These are phyloP conservation scores for Drosophila quadrilineata DNA, from an alignment of 1,140 invertebrate species.

Conservation along the genomic window DNA sequence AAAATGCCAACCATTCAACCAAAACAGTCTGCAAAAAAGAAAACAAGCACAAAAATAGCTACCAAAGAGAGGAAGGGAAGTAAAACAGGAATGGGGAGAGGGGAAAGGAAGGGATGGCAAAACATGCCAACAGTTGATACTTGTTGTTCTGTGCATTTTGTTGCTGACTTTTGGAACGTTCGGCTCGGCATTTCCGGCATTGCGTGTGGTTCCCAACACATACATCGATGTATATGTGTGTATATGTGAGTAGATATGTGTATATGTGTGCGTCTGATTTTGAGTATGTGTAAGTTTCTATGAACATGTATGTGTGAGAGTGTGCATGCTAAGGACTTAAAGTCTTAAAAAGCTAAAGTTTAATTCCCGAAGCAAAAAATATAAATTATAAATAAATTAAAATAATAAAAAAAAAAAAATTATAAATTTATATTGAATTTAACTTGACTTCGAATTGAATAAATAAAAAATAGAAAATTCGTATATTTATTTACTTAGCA, in stretches of 20 bases:
- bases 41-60: slow-evolving; percentile 4
- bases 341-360: too few relatives aligned
- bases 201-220: slow-evolving; percentile 62
- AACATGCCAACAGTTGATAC: slow-evolving; percentile 80
- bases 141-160: slow-evolving; percentile 45
- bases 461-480: slow-evolving; percentile 41
- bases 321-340: slow-evolving; percentile 27
- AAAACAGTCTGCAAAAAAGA: slow-evolving; percentile 28
- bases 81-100: not conserved
- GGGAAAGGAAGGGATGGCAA: slow-evolving; percentile 46
- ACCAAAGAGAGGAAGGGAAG: not conserved
- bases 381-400: too few relatives aligned
- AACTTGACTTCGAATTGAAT: too few relatives aligned
- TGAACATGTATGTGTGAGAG: slow-evolving; percentile 51
- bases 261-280: not conserved
- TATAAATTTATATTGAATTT: too few relatives aligned
- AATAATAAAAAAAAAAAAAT: too few relatives aligned
- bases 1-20: slow-evolving; percentile 56
- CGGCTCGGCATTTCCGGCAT: slow-evolving; percentile 72
- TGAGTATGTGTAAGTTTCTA: slow-evolving; percentile 50
- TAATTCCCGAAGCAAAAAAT: too few relatives aligned
- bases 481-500: too few relatives aligned
- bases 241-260: slow-evolving; percentile 1
- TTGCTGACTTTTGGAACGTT: slow-evolving; percentile 48
- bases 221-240: slow-evolving; percentile 7